Evolutionary conservation across 1,140 invertebrate species (phyloP).

Genomic region (Macrostomum lignano): DNA sequence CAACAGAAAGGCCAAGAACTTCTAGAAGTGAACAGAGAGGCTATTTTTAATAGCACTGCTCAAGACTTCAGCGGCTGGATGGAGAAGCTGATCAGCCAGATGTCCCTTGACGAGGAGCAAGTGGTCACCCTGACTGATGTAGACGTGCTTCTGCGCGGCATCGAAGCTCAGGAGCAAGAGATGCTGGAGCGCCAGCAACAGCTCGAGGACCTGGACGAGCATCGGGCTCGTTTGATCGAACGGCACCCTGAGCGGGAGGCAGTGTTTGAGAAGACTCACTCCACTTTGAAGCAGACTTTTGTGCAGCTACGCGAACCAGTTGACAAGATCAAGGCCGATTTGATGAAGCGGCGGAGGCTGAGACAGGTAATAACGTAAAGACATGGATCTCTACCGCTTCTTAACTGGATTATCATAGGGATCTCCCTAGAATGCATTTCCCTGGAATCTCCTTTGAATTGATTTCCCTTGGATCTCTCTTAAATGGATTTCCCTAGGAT

Average conservation of each 20-base stretch:
- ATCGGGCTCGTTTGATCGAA: constrained; percentile 62
- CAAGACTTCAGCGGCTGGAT: neutral
- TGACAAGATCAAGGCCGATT: constrained; percentile 45
- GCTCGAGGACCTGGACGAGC: constrained; percentile 22
- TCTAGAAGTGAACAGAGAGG: no score
- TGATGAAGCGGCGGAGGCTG: constrained; percentile 84
- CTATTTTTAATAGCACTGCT: neutral
- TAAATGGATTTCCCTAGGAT: no score
- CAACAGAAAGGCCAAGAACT: no score
- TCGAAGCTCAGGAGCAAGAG: neutral
- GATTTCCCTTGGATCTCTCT: no score
- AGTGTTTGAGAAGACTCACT: constrained; percentile 65
- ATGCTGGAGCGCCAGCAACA: neutral
- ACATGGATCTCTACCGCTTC: no score
- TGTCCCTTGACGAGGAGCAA: neutral
- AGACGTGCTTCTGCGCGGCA: neutral
- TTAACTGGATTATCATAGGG: no score
- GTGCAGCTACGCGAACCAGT: constrained; percentile 40
- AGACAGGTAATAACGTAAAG: no score
- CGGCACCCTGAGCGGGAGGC: constrained; percentile 71
- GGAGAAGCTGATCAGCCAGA: neutral
- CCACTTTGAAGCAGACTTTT: constrained; percentile 44
- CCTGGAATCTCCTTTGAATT: no score
- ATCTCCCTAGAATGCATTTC: no score
- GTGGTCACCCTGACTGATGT: constrained; percentile 1